Evolutionary conservation across 1,140 invertebrate species (phyloP).

Genomic region (Pachyrhynchus sulphureomaculatus): DNA sequence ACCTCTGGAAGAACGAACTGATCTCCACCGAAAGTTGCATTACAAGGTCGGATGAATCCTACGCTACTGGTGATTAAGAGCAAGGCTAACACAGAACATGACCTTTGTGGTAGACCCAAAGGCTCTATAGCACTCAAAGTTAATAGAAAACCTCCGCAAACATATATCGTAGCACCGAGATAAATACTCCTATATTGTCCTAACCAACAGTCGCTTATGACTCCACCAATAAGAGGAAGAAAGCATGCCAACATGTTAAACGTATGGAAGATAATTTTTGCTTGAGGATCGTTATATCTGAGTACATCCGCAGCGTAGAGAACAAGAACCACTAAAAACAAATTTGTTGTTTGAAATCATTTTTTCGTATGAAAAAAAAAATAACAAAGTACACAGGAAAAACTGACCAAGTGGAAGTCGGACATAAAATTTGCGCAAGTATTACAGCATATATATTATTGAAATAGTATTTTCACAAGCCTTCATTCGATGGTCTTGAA

Average conservation of each 20-base stretch:
- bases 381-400: too few relatives aligned
- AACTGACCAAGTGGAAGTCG: too few relatives aligned
- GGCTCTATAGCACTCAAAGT: constrained; percentile 67
- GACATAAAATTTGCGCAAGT: too few relatives aligned
- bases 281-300: constrained; percentile 61
- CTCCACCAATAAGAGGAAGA: constrained; percentile 82
- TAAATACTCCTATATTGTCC: constrained; percentile 89
- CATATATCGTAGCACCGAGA: constrained; percentile 87
- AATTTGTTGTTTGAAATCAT: too few relatives aligned
- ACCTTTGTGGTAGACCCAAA: constrained; percentile 56
- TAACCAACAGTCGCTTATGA: constrained; percentile 82
- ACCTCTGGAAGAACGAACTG: constrained; percentile 80
- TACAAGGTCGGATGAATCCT: constrained; percentile 97
- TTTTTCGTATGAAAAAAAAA: too few relatives aligned
- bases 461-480: too few relatives aligned
- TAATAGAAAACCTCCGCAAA: constrained; percentile 78
- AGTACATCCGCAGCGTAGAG: constrained; percentile 76
- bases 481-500: too few relatives aligned
- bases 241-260: constrained; percentile 85
- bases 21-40: constrained; percentile 95
- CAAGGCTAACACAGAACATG: constrained; percentile 76
- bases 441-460: too few relatives aligned
- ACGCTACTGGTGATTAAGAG: constrained; percentile 85
- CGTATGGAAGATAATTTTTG: constrained; percentile 80
- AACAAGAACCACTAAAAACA: constrained; percentile 73